phyloP scores from a whole-genome alignment of 2,797 vertebrate species.

The Lepilemur septentrionalis region DNA sequence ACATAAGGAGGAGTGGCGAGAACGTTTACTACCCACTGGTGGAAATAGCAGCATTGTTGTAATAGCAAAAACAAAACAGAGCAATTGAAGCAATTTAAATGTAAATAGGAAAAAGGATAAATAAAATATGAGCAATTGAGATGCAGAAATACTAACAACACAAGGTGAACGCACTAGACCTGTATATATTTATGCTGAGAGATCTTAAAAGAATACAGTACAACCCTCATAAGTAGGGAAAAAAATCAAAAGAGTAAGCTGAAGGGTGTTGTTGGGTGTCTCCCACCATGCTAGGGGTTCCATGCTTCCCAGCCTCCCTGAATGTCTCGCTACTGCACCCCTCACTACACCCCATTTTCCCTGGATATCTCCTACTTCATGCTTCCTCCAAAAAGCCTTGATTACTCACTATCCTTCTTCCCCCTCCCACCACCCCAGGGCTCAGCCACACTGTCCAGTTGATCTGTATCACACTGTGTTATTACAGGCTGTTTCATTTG shows the following conservation, averaged over 20 bases:
- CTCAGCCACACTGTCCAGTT: not conserved
- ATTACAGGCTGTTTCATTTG: not conserved
- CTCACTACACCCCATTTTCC: rapidly evolving
- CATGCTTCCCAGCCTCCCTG: not conserved
- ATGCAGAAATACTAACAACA: not conserved
- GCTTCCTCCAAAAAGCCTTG: not conserved
- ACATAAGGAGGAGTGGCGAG: not conserved
- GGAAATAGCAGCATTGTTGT: not conserved
- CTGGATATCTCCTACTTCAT: not conserved
- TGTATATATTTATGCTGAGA: not conserved
- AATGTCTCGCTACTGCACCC: not conserved
- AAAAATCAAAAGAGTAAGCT: not conserved
- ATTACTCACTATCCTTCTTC: not conserved
- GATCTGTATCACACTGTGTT: not conserved
- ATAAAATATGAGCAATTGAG: not conserved
- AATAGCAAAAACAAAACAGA: not conserved
- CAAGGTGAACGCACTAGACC: not conserved
- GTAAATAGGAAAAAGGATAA: not conserved
- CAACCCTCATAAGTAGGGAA: not conserved
- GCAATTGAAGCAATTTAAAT: not conserved
- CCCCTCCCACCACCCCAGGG: not conserved
- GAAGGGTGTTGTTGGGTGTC: not conserved
- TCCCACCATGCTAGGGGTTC: not conserved
- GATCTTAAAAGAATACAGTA: not conserved
- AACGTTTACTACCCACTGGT: not conserved